Percentiles rank a stretch among this genome's conserved stretches.
Conservation (phyloP, 2,888 invertebrate genomes). For the Exephanes ischioxanthus region DNA sequence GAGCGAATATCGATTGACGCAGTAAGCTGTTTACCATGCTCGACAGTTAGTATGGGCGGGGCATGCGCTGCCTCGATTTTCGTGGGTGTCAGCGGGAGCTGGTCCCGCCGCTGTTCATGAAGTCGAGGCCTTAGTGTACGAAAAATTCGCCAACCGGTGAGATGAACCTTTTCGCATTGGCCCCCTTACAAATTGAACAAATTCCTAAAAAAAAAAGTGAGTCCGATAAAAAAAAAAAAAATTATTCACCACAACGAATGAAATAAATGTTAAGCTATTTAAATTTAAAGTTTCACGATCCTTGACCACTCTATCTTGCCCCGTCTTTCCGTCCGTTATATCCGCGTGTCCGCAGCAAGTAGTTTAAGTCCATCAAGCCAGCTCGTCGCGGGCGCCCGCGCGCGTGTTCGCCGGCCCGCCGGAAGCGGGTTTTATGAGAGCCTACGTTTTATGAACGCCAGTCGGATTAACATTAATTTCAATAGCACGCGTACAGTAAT, state of each 20-base stretch:
- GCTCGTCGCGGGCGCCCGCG: slow-evolving; percentile 49
- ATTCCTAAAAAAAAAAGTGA: not conserved
- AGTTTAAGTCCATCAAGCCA: slow-evolving; percentile 82
- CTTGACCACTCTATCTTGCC: not conserved
- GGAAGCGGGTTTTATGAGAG: slow-evolving; percentile 83
- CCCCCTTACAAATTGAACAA: not conserved
- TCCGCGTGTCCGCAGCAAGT: slow-evolving; percentile 72
- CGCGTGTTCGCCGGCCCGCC: slow-evolving; percentile 76
- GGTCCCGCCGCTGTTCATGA: too few relatives aligned
- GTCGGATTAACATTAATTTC: slow-evolving; percentile 85
- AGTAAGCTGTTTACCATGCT: too few relatives aligned
- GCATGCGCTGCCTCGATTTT: too few relatives aligned
- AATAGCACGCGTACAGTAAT: slow-evolving; percentile 84
- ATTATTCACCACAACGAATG: not conserved
- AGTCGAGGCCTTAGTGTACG: too few relatives aligned
- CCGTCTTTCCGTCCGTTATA: not conserved
- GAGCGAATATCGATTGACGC: too few relatives aligned
- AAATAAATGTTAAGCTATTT: not conserved
- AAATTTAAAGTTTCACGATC: slow-evolving; percentile 24
- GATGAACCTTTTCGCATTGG: not conserved
- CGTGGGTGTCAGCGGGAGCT: too few relatives aligned
- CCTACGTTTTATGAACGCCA: slow-evolving; percentile 69
- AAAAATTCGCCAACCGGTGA: not conserved
- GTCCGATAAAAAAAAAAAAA: not conserved
- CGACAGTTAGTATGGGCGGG: too few relatives aligned